phyloP scores from a whole-genome alignment of 2,113 vertebrate genomes.

The Solenodon paradoxus region DNA sequence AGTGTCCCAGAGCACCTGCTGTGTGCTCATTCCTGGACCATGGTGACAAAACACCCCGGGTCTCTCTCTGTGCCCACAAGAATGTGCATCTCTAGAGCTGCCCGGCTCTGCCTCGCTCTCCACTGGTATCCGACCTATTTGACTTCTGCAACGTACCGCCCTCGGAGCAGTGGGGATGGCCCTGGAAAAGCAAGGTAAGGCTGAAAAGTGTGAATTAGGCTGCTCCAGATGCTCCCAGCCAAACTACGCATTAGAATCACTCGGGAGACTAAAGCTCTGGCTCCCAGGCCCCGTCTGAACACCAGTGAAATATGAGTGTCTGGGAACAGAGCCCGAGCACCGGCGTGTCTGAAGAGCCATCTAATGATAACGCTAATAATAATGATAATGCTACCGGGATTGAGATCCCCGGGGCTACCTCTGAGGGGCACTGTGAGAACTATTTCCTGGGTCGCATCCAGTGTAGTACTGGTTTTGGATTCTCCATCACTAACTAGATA shows the following conservation, averaged over 20 bases:
- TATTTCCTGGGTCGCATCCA: background rate
- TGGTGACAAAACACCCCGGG: accelerated
- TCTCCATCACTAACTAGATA: background rate
- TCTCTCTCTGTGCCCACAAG: accelerated
- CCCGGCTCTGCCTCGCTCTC: background rate
- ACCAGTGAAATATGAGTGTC: background rate
- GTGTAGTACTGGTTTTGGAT: background rate
- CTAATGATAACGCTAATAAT: too few relatives aligned
- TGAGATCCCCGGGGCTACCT: background rate
- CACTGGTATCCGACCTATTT: background rate
- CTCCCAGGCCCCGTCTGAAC: background rate
- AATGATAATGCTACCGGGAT: background rate
- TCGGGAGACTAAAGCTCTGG: background rate
- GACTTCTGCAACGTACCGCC: background rate
- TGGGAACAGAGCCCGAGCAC: background rate
- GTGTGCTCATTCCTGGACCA: background rate
- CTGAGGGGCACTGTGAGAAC: too few relatives aligned
- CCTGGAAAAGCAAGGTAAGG: background rate
- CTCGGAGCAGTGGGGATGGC: background rate
- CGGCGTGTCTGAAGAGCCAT: background rate
- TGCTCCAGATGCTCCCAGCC: background rate
- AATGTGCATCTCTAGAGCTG: accelerated
- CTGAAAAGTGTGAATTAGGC: background rate
- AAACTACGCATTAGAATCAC: background rate
- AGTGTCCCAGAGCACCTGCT: background rate